Evolutionary conservation across 2,113 vertebrate species (phyloP).

Genomic region (Varanus salvator): DNA sequence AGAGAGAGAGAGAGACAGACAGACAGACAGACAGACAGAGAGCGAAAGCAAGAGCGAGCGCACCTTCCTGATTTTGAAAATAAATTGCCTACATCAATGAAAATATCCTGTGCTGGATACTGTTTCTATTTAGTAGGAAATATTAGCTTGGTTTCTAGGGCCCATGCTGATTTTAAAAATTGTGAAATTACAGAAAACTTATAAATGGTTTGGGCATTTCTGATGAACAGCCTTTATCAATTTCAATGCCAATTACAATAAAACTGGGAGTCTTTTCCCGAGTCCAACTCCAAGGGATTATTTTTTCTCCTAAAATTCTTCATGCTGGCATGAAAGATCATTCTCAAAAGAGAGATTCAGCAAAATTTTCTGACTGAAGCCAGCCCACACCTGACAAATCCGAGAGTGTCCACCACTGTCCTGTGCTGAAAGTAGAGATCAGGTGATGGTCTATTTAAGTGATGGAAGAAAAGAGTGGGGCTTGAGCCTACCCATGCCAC

Average conservation of each 20-base stretch:
- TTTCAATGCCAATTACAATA: not conserved
- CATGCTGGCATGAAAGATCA: not conserved
- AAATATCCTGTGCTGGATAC: not conserved
- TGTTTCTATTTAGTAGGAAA: slow-evolving; percentile 11
- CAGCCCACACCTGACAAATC: not conserved
- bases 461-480: too few species aligned
- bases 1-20: too few species aligned
- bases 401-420: not conserved
- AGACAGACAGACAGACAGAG: too few species aligned
- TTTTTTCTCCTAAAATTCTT: not conserved
- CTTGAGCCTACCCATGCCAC: too few species aligned
- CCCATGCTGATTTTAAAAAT: not conserved
- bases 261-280: not conserved
- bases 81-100: slow-evolving; percentile 35
- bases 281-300: not conserved
- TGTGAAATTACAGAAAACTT: not conserved
- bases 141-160: not conserved
- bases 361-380: not conserved
- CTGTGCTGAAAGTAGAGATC: not conserved
- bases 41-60: not conserved
- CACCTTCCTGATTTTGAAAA: not conserved
- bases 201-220: not conserved
- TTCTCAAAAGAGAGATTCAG: not conserved
- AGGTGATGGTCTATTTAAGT: too few species aligned
- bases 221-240: not conserved